Evolutionary conservation across 2,888 invertebrate species (phyloP), one percentile per base, ranked within the genome.

Genomic region (Caenorhabditis wallacei): DNA sequence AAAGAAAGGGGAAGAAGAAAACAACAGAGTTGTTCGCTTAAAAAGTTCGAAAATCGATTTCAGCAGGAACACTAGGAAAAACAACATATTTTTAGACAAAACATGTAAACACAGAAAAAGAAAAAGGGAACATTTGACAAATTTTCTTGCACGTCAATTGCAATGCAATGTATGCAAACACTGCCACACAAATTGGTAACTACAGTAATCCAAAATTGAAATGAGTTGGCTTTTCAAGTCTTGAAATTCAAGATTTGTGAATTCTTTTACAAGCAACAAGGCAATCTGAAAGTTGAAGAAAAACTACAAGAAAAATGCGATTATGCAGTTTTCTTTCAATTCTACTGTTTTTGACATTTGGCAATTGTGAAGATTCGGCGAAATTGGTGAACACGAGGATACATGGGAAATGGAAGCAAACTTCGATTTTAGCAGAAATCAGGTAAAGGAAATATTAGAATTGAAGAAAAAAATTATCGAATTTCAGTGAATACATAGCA

Each of bases 401-500:
- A 24, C 24, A 97, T 93, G 96, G 97, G 2, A 97, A 97, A 94
- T 99, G 98, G 98, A 94, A 95, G 86, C 94, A 95, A 71, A 97
- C 98, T 24, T 97, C 98, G 7, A 93, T 98, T 71, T 94, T 96
- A 54, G 94, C 97, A 76, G 98, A 99, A 93, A 95, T 96, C 48
- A 96, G 96, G 40, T 97, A 43, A 18, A 30, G 18, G 18, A 18
- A 18, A 13, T 43, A 8, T 16, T 13, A 48, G 18, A n/a, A 48
- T n/a, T n/a, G n/a, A 18, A 48, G 0, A 56, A 3, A 56, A 35
- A 35, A 53, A 11, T 30, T 4, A 18, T 20, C 63, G n/a, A n/a
- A n/a, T 61, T 68, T 22, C 43, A 74, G 74, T 8, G 80, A 80
- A 37, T 68, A 53, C 24, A 2, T 80, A 2, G 54, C 56, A 0